A percentile compares a stretch with the other conserved stretches of the same genome.
Conservation (phyloP, 2,888 invertebrate genomes). For the Osmoderma eremita region DNA sequence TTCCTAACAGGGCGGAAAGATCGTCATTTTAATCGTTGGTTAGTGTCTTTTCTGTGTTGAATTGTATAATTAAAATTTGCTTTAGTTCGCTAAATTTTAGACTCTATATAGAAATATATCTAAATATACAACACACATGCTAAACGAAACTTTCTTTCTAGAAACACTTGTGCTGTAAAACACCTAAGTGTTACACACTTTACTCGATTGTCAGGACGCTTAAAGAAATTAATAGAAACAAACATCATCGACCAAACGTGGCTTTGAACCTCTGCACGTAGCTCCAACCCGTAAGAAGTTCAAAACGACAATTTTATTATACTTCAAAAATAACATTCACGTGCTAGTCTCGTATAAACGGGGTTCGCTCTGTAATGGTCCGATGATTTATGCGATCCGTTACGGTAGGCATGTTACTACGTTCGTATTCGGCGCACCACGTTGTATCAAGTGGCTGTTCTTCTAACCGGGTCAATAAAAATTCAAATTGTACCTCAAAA, state of each 20-base stretch:
- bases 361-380: conserved; percentile 16
- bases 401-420: conserved; percentile 27
- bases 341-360: conserved; percentile 27
- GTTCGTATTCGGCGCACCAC: conserved; percentile 6
- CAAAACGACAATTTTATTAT: conserved; percentile 34
- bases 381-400: conserved; percentile 27
- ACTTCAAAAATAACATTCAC: conserved; percentile 31
- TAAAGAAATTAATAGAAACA: conserved; percentile 5
- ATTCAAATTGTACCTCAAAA: conserved; percentile 4
- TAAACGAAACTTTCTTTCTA: too few relatives aligned
- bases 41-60: too few relatives aligned
- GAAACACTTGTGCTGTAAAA: too few relatives aligned
- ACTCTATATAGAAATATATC: too few relatives aligned
- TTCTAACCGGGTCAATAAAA: conserved; percentile 18
- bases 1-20: too few relatives aligned
- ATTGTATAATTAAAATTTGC: too few relatives aligned
- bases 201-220: neutral
- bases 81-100: too few relatives aligned
- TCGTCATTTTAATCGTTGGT: too few relatives aligned
- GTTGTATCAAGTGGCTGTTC: conserved; percentile 25
- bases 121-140: too few relatives aligned
- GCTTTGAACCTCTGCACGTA: conserved; percentile 11
- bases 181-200: too few relatives aligned
- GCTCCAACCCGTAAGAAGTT: conserved; percentile 11
- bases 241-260: conserved; percentile 29